Percentiles rank a stretch among this genome's conserved stretches.
phyloP scores from a whole-genome alignment of 2,113 vertebrate genomes.

The Phylloscopus whistleri region DNA sequence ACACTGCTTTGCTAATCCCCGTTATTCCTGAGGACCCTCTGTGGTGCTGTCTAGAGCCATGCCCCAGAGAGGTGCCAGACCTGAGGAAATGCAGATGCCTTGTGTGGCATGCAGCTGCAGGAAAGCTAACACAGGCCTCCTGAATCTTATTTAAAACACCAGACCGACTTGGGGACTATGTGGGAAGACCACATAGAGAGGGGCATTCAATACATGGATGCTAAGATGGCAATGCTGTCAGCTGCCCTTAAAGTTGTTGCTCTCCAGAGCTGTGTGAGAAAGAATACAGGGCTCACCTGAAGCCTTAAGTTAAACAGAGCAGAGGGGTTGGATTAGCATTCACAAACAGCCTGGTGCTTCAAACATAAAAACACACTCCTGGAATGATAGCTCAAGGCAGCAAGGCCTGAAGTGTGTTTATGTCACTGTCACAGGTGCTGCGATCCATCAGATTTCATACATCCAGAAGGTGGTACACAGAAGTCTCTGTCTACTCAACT shows the following conservation, averaged over 20 bases:
- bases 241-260: background rate
- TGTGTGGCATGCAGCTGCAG: background rate
- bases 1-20: background rate
- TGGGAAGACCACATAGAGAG: background rate
- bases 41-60: background rate
- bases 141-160: background rate
- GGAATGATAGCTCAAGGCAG: background rate
- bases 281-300: background rate
- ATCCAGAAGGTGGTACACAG: background rate
- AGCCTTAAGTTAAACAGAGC: constrained; percentile 40
- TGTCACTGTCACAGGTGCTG: background rate
- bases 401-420: background rate
- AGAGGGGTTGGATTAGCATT: background rate
- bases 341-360: background rate
- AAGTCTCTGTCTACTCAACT: background rate
- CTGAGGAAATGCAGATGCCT: constrained; percentile 2
- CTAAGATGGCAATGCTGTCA: constrained; percentile 22
- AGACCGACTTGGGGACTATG: background rate
- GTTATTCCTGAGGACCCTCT: background rate
- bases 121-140: background rate
- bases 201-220: background rate
- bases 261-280: constrained; percentile 30
- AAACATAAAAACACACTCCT: background rate
- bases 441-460: background rate
- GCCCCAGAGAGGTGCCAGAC: background rate